Conservation (phyloP, 2,797 vertebrate genomes). For the Hyperoplus lanceolatus region DNA sequence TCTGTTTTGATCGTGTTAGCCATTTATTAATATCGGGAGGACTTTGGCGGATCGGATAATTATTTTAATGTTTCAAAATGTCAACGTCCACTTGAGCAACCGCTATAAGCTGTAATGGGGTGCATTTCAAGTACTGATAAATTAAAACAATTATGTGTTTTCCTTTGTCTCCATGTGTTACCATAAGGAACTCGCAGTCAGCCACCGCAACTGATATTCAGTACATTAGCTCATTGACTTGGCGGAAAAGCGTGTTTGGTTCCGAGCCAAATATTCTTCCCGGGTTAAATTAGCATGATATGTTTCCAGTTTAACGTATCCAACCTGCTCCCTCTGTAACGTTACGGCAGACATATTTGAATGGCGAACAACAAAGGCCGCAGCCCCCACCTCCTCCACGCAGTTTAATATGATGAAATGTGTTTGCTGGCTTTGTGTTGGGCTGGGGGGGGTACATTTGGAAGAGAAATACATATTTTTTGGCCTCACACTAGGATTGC, state of each 20-base stretch:
- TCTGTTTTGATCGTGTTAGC: too few relatives aligned
- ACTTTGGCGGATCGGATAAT: too few relatives aligned
- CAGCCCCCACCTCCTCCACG: not conserved
- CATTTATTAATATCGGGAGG: too few relatives aligned
- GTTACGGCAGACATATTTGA: not conserved
- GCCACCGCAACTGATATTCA: not conserved
- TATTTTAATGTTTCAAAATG: too few relatives aligned
- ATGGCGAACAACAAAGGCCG: too few relatives aligned
- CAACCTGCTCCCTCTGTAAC: too few relatives aligned
- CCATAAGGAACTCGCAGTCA: not conserved
- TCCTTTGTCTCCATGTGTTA: not conserved
- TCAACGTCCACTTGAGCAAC: too few relatives aligned
- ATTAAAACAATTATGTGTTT: not conserved
- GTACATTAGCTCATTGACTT: not conserved
- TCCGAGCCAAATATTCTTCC: not conserved
- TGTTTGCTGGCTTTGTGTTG: not conserved
- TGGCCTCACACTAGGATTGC: not conserved
- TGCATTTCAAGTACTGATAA: not conserved
- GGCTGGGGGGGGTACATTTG: not conserved
- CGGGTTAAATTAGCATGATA: not conserved
- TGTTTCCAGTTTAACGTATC: not conserved
- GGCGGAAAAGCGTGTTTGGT: not conserved
- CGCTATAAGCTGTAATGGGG: too few relatives aligned
- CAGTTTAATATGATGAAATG: not conserved
- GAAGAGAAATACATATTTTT: not conserved